Conservation (phyloP, 2,113 vertebrate species). For the Nerophis ophidion region DNA sequence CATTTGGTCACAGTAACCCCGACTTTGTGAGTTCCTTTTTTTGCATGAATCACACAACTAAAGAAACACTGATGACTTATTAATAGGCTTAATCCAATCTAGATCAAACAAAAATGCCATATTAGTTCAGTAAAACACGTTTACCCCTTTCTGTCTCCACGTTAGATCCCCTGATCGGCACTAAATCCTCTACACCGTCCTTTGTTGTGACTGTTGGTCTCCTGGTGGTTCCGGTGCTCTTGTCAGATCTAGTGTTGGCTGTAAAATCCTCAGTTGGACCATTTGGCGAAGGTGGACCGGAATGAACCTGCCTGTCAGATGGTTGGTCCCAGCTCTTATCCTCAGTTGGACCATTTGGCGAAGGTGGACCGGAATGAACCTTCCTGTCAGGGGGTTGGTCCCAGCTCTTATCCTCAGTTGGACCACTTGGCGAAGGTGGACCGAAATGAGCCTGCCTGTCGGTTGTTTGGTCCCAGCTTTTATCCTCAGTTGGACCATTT, state of each 20-base stretch:
- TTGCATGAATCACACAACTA: no score
- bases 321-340: constrained; percentile 2
- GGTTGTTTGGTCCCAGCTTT: background rate
- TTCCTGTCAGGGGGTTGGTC: constrained; percentile 6
- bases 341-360: constrained; percentile 14
- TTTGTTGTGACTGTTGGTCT: constrained; percentile 18
- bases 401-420: constrained; percentile 2
- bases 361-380: constrained; percentile 14
- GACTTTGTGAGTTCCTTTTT: no score
- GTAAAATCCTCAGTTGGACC: constrained; percentile 3
- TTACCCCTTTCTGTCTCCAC: constrained; percentile 40
- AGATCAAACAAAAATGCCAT: background rate
- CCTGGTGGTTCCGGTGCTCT: constrained; percentile 1
- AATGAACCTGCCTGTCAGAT: constrained; percentile 8
- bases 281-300: constrained; percentile 17
- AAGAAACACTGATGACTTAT: background rate
- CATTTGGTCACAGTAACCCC: no score
- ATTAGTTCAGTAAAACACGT: background rate
- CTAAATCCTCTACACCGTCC: background rate
- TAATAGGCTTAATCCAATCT: constrained; percentile 4
- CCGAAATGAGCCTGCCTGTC: constrained; percentile 16
- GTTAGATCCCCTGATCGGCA: constrained; percentile 10
- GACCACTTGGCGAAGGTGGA: constrained; percentile 12
- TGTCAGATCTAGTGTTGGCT: background rate
- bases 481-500: constrained; percentile 7